These are phyloP conservation scores for Anagyrus pseudococci DNA, from an alignment of 2,888 invertebrate genomes.

Conservation along the genomic window DNA sequence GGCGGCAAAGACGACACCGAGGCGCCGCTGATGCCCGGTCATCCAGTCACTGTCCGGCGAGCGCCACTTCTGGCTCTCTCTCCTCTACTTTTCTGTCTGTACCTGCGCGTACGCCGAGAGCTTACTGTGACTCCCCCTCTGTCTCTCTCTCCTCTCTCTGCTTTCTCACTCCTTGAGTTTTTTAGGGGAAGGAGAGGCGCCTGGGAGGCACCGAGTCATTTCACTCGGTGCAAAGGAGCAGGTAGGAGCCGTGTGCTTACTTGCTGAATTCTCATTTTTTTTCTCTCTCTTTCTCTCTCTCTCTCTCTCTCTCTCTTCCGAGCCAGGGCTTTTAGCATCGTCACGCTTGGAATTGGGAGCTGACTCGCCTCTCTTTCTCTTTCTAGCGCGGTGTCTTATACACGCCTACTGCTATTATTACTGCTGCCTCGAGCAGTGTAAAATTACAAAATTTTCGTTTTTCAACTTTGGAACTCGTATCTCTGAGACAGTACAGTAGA, in stretches of 20 bases:
- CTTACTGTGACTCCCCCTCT: no score
- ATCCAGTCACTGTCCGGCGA: neutral
- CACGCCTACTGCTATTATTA: no score
- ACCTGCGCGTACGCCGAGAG: no score
- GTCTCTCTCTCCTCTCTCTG: neutral
- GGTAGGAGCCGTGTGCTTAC: neutral
- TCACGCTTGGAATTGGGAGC: no score
- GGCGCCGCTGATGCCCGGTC: conserved; percentile 25
- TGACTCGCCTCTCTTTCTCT: no score
- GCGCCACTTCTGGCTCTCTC: neutral
- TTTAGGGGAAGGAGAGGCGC: neutral
- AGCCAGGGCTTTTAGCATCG: neutral
- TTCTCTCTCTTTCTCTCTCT: neutral
- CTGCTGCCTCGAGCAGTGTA: no score
- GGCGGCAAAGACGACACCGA: conserved; percentile 25
- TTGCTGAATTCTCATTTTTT: neutral
- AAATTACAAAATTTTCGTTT: no score
- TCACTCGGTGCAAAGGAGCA: neutral
- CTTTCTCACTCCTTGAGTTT: no score
- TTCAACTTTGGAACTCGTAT: no score
- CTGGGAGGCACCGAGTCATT: neutral
- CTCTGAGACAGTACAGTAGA: no score
- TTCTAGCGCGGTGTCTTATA: no score
- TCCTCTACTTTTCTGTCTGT: no score
- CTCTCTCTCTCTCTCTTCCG: neutral